Evolutionary conservation across 1,140 invertebrate genomes (phyloP).

Genomic region (Orius insidiosus): DNA sequence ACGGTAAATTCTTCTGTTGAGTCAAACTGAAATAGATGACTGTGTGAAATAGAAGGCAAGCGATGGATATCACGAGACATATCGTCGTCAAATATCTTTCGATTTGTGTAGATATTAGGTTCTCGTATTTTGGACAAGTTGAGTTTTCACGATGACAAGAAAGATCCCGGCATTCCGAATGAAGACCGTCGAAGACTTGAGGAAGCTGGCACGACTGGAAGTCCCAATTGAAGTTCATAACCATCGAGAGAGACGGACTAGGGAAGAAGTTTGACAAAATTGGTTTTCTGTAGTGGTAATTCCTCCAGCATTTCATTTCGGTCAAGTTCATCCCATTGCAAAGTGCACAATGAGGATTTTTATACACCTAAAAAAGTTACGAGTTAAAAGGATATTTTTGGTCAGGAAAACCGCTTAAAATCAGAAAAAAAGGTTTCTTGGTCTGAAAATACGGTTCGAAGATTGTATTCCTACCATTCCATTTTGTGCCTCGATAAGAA

Average conservation of each 20-base stretch:
- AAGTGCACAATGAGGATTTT: constrained; percentile 26
- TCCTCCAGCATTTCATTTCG: background rate
- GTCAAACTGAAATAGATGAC: background rate
- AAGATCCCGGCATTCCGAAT: background rate
- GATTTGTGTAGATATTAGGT: background rate
- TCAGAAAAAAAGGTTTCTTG: too few species aligned
- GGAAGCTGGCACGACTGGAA: constrained; percentile 6
- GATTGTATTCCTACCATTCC: too few species aligned
- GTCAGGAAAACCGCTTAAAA: too few species aligned
- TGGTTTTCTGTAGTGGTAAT: background rate
- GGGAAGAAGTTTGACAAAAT: background rate
- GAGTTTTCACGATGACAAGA: background rate
- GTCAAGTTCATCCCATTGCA: constrained; percentile 20
- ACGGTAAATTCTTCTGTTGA: constrained; percentile 5
- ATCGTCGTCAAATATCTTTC: constrained; percentile 10
- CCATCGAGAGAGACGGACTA: background rate
- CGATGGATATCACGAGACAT: constrained; percentile 1
- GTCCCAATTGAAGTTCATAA: constrained; percentile 8
- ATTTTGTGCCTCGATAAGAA: too few species aligned
- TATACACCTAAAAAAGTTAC: constrained; percentile 20
- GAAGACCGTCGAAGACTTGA: constrained; percentile 9
- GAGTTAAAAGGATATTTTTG: too few species aligned
- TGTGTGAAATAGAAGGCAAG: background rate
- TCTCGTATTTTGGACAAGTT: too few species aligned
- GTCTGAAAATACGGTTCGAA: too few species aligned